Conservation (phyloP, 2,888 invertebrate species). For the Ichneumon xanthorius region DNA sequence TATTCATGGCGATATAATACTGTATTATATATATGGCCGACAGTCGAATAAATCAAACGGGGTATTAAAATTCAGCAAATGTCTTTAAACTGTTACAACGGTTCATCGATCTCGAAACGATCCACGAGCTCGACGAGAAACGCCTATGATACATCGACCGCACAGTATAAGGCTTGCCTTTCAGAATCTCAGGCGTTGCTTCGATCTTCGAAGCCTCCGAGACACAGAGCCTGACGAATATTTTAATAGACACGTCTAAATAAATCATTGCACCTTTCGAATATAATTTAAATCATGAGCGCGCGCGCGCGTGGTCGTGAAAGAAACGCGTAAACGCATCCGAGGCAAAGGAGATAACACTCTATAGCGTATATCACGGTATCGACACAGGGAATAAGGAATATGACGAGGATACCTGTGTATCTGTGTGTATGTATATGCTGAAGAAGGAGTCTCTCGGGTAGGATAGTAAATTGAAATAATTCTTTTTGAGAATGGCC, state of each 20-base stretch:
- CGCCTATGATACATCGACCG: constrained; percentile 8
- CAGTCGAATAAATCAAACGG: constrained; percentile 43
- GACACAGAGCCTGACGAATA: constrained; percentile 32
- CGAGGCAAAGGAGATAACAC: constrained; percentile 20
- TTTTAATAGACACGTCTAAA: constrained; percentile 75
- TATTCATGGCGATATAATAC: constrained; percentile 42
- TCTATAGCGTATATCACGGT: constrained; percentile 9
- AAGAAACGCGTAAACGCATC: constrained; percentile 56
- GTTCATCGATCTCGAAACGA: constrained; percentile 39
- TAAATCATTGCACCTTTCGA: constrained; percentile 73
- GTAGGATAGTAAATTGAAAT: constrained; percentile 82
- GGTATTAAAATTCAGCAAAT: constrained; percentile 30
- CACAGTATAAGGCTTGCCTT: background rate
- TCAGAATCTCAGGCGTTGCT: constrained; percentile 11
- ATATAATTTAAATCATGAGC: constrained; percentile 34
- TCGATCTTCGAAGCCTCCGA: constrained; percentile 13
- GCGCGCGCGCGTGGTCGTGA: constrained; percentile 27
- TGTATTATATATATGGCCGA: constrained; percentile 26
- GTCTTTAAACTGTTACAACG: constrained; percentile 46
- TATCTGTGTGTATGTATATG: constrained; percentile 38
- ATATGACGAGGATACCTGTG: constrained; percentile 45
- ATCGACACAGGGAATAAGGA: constrained; percentile 38
- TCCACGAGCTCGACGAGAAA: constrained; percentile 20
- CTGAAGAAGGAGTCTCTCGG: constrained; percentile 46
- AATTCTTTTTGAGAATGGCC: constrained; percentile 77